Base-by-base conservation (phyloP, 1,140 invertebrate genomes). In the Linepithema humile region DNA sequence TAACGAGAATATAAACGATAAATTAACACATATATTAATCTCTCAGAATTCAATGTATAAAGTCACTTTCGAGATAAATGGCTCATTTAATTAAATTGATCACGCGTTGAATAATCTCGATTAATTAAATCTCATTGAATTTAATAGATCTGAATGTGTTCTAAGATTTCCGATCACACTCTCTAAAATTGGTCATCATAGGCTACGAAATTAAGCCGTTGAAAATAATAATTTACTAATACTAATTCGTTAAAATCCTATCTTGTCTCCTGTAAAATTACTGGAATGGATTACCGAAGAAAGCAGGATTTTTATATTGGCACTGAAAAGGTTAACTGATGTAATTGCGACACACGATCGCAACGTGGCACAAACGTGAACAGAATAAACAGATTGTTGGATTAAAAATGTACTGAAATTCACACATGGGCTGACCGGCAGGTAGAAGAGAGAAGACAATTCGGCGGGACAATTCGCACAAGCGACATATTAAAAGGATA, bases 361-460 rank as follows among this genome's bases (percentile, higher is more conserved):
- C 29, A 53, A 67, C 17, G 26, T 75, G 38, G 23, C 40, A 62
- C 48, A 64, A 23, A 74, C 20, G 64, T 53, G 77, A 62, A 65
- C 35, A 67, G 64, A 83, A 57, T 62, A 65, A 40, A 50, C 55
- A 83, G 32, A 70, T 38, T 62, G 60, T 60, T 83, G 17, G 38
- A 53, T 69, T 59, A 82, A 70, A 85, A 86, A 82, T 85, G 45
- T 78, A 80, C 62, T n/a, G 55, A 23, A 82, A 53, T 86, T 82
- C 38, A 72, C 72, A 75, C 26, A 59, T 80, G 82, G 82, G 83
- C 65, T 73, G 73, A 84, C 60, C 64, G 17, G 29, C 69, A 69
- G 32, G 70, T 77, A 83, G 48, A 88, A 59, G 12, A 72, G 45
- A 70, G 70, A 83, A 77, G 73, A 85, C 20, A 82, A 57, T 75